A percentile compares a stretch with the other conserved stretches of the same genome.
These are phyloP conservation scores for Xenopus borealis DNA, from an alignment of 2,113 vertebrate genomes.

Conservation along the genomic window DNA sequence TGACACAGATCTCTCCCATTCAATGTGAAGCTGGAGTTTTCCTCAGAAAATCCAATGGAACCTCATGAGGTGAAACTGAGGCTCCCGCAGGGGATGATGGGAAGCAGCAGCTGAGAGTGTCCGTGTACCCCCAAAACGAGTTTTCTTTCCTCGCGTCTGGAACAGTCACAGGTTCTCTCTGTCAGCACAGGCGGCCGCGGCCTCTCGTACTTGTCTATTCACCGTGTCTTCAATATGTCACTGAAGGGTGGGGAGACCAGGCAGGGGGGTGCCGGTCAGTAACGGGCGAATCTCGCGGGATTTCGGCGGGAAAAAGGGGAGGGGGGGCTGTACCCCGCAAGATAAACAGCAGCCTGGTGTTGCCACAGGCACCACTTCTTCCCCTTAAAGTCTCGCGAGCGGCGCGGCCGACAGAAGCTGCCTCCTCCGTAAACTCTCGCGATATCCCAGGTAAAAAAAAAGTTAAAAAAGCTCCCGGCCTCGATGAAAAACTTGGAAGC, in stretches of 20 bases:
- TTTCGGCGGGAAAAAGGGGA: slow-evolving; percentile 11
- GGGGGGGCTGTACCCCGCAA: not conserved
- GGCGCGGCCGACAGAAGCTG: slow-evolving; percentile 2
- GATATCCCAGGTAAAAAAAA: not conserved
- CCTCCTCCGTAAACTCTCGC: not conserved
- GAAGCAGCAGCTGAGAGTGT: too few species aligned
- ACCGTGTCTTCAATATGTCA: not conserved
- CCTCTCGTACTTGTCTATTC: not conserved
- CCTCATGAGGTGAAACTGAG: not conserved
- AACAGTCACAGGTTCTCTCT: too few species aligned
- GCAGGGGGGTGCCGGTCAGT: not conserved
- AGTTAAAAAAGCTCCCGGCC: not conserved
- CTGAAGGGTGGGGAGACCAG: not conserved
- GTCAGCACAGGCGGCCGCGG: slow-evolving; percentile 14
- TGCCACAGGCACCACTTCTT: slow-evolving; percentile 28
- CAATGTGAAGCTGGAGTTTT: not conserved
- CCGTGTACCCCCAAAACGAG: too few species aligned
- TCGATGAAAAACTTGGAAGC: too few species aligned
- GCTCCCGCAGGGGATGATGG: not conserved
- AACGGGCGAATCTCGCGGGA: not conserved
- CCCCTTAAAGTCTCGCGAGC: slow-evolving; percentile 12
- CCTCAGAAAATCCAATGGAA: not conserved
- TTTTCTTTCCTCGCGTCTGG: too few species aligned
- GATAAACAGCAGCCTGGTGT: slow-evolving; percentile 21
- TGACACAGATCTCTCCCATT: too few species aligned